Base-by-base conservation (phyloP, 1,140 invertebrate species). In the Schlechtendalia chinensis region DNA sequence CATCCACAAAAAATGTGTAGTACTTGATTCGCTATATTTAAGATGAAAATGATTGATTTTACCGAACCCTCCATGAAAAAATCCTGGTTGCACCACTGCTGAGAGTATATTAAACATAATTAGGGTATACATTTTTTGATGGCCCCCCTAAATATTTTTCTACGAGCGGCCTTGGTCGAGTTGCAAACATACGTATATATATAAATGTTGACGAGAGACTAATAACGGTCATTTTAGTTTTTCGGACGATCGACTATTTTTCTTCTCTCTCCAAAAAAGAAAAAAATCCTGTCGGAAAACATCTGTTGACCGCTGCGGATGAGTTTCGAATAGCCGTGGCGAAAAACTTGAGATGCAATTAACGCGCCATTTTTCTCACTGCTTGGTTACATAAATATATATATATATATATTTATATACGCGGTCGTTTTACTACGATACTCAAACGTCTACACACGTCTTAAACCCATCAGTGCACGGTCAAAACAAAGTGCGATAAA, bases 261-360 rank as follows among this genome's bases (percentile, higher is more conserved):
- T 59, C 54, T 32, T 4, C 32, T 39, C 32, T 3, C 3, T 4
- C 32, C 3, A 39, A 39, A 39, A 39, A 39, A 39, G 8, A 39
- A 39, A 6, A 77, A 77, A 58, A 45, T 14, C 8, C 32, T 0
- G 74, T 59, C 29, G 56, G n/a, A 77, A 75, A 61, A 77, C 56
- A 77, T 77, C 56, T 77, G 74, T 39, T 22, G n/a, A 22, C 14
- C n/a, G 74, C n/a, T 22, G 12, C 8, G 29, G 11, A 77, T 8
- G 32, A 61, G 54, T 56, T 75, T 75, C 39, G 53, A 32, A 45
- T 45, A 47, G n/a, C 54, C 39, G 74, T 47, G 54, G 27, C 32
- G 54, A 24, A 77, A 19, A 47, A 77, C 74, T 77, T 45, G 74
- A 61, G 74, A 77, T 59, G 74, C 74, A 59, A 77, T 77, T 77